Evolutionary conservation across 1,140 invertebrate species (phyloP).

Genomic region (Magallana angulata): DNA sequence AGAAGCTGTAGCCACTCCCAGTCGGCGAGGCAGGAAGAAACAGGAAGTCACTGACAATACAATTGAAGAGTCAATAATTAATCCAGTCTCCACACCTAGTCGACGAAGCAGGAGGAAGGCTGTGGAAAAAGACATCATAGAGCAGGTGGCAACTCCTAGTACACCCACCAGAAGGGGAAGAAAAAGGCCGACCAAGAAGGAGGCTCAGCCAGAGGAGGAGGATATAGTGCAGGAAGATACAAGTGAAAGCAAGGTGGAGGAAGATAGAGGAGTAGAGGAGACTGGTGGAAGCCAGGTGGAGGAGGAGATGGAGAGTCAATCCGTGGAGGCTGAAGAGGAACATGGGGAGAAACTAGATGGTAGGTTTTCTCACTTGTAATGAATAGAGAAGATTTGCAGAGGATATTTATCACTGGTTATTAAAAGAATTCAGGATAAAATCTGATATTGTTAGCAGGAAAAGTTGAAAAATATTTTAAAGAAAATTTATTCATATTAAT

Average conservation of each 20-base stretch:
- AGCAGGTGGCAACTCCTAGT: not conserved
- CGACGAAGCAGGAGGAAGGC: not conserved
- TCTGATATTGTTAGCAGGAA: no score
- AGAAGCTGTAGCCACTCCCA: slow-evolving; percentile 5
- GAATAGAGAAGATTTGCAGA: no score
- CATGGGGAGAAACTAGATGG: no score
- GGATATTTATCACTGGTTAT: no score
- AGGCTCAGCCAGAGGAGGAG: not conserved
- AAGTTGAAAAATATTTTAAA: no score
- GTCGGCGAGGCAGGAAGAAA: not conserved
- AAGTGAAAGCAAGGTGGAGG: not conserved
- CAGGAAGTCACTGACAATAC: not conserved
- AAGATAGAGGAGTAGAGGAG: not conserved
- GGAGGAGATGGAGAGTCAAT: not conserved
- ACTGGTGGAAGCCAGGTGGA: not conserved
- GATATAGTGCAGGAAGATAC: not conserved
- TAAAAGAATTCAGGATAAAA: no score
- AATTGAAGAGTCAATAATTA: not conserved
- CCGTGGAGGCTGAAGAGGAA: not conserved
- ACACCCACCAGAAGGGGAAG: slow-evolving; percentile 26
- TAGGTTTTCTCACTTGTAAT: no score
- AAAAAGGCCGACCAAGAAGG: not conserved
- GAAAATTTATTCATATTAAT: no score
- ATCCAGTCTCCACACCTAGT: not conserved
- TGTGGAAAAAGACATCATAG: not conserved